Base-by-base conservation (phyloP, 1,140 invertebrate genomes). In the Idris sp. region DNA sequence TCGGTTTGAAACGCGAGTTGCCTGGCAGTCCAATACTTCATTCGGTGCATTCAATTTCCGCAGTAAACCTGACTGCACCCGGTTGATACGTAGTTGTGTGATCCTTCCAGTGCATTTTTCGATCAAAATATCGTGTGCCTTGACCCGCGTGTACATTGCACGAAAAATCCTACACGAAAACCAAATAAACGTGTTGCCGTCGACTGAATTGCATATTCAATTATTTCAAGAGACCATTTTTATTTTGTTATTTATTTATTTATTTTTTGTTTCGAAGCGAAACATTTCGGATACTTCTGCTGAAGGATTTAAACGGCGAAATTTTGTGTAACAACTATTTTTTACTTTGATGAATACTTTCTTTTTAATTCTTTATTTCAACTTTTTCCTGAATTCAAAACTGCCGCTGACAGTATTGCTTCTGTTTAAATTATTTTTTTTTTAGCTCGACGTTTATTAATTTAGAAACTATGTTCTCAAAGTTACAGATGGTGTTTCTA, bases 1-100 rank as follows among this genome's bases (percentile, higher is more conserved):
- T 69, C 75, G 69, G 69, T 73, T 64, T 73, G 69, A 77, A 74
- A 73, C 58, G 49, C 62, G 53, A 75, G 46, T 44, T 69, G 43
- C 72, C 43, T 58, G 48, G 38, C 74, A 64, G 64, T 64, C 65
- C 74, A 67, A 82, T 84, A 82, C 80, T 82, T 83, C 79, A 83
- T 83, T 83, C 77, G 56, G 68, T 69, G 75, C 82, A 81, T 83
- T 83, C 79, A 81, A 83, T 84, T 84, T 83, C 82, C 81, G 79
- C 78, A 49, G 62, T 62, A 62, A 74, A 62, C 71, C 68, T 56
- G 40, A 56, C 46, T 62, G 30, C 48, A 19, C 49, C 62, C 61
- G 36, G 67, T 56, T 61, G 54, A 74, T 74, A 31, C 56, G 46
- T 9, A 58, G 38, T 36, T 30, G 28, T n/a, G n/a, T 54, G 46